These are phyloP conservation scores for Maniola hyperantus DNA, from an alignment of 2,888 invertebrate genomes.

Conservation along the genomic window DNA sequence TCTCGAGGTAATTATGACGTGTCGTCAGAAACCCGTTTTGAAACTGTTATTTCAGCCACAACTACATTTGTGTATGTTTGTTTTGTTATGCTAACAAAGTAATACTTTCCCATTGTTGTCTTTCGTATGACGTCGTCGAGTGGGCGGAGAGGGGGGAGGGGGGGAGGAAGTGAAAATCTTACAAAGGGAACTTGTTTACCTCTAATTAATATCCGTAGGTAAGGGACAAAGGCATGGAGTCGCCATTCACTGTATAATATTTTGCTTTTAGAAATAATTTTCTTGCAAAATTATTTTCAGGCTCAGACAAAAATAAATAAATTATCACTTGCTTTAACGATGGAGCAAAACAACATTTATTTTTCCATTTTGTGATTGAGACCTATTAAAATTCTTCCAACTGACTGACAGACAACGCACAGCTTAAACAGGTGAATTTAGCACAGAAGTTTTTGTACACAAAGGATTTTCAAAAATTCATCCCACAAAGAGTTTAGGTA, in stretches of 20 bases:
- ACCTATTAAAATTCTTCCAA: too few relatives aligned
- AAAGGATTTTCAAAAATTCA: too few relatives aligned
- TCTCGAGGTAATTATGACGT: background rate
- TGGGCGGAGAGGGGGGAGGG: slow-evolving; percentile 13
- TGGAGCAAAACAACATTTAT: too few relatives aligned
- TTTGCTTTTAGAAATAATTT: background rate
- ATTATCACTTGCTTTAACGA: too few relatives aligned
- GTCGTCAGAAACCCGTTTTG: slow-evolving; percentile 13
- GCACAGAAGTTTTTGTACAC: too few relatives aligned
- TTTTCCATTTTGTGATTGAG: too few relatives aligned
- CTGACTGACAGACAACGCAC: too few relatives aligned
- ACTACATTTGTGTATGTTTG: slow-evolving; percentile 20
- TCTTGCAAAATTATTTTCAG: too few relatives aligned
- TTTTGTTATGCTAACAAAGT: slow-evolving; percentile 27
- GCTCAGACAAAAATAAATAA: too few relatives aligned
- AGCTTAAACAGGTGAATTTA: too few relatives aligned
- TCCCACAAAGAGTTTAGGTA: too few relatives aligned
- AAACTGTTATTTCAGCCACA: slow-evolving; percentile 17
- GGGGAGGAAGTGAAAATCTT: slow-evolving; percentile 64
- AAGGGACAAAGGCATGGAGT: slow-evolving; percentile 47
- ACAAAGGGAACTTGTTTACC: slow-evolving; percentile 77
- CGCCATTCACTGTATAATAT: slow-evolving; percentile 23
- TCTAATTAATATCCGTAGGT: slow-evolving; percentile 75
- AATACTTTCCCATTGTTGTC: slow-evolving; percentile 39
- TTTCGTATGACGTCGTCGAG: slow-evolving; percentile 48